Percentiles rank a stretch among this genome's conserved stretches.
Conservation (phyloP, 2,888 invertebrate genomes). For the Nebria brevicollis region DNA sequence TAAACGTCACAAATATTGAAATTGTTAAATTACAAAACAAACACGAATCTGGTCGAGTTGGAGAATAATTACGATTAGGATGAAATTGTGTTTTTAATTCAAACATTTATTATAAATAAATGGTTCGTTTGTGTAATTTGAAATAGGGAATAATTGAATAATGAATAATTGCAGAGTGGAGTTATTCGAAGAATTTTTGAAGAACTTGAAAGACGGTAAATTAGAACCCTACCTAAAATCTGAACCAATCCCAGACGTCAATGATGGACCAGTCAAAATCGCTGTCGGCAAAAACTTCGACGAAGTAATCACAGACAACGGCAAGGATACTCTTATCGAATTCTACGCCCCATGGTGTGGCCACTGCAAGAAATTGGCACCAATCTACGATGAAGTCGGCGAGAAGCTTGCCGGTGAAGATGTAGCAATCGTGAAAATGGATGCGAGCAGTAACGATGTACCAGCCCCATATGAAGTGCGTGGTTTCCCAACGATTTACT, state of each 20-base stretch:
- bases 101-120: too few relatives aligned
- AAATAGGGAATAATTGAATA: neutral
- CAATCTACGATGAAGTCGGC: conserved; percentile 93
- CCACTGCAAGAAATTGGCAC: conserved; percentile 96
- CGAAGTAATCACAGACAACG: conserved; percentile 89
- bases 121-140: too few relatives aligned
- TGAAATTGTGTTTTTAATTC: too few relatives aligned
- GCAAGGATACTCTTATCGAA: conserved; percentile 93
- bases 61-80: too few relatives aligned
- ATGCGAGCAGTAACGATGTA: conserved; percentile 98
- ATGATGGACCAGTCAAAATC: conserved; percentile 84
- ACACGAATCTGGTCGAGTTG: neutral
- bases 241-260: conserved; percentile 87
- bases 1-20: too few relatives aligned
- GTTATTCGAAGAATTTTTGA: conserved; percentile 83
- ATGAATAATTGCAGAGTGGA: conserved; percentile 73
- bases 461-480: conserved; percentile 89
- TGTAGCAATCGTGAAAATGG: conserved; percentile 95
- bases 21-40: too few relatives aligned
- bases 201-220: conserved; percentile 82
- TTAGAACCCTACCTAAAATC: conserved; percentile 95
- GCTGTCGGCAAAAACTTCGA: conserved; percentile 98
- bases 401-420: conserved; percentile 87
- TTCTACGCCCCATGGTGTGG: conserved; percentile 99
- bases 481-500: conserved; percentile 98